Percentiles rank a stretch among this genome's conserved stretches.
Evolutionary conservation across 2,888 invertebrate genomes (phyloP).

Genomic region (Labia minor): DNA sequence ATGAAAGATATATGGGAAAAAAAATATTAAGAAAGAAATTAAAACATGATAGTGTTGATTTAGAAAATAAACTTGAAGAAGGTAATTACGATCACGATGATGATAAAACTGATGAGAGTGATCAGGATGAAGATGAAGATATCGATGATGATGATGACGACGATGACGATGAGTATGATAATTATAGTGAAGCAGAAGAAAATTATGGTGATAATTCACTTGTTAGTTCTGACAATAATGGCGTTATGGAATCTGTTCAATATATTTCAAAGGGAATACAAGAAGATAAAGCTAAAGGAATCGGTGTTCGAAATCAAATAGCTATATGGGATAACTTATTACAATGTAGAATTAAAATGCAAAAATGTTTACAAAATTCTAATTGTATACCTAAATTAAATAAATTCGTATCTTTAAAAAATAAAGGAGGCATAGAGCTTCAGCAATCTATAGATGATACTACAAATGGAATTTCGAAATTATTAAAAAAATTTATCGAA

Average conservation of each 20-base stretch:
- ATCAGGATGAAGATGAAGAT: constrained; percentile 14
- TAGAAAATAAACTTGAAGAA: neutral
- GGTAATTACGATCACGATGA: neutral
- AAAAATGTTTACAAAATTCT: constrained; percentile 61
- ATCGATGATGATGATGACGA: constrained; percentile 22
- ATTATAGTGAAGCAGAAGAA: constrained; percentile 5
- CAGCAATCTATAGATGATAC: constrained; percentile 41
- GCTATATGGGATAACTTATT: constrained; percentile 72
- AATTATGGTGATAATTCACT: constrained; percentile 19
- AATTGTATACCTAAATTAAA: constrained; percentile 68
- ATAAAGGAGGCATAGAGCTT: constrained; percentile 41
- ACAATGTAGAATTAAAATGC: constrained; percentile 77
- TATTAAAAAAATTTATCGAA: constrained; percentile 45
- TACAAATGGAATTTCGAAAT: constrained; percentile 43
- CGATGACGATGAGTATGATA: constrained; percentile 19
- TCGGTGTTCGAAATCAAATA: constrained; percentile 34
- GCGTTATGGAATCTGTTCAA: constrained; percentile 13
- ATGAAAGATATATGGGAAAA: constrained; percentile 64
- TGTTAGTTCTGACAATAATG: constrained; percentile 17
- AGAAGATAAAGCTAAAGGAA: constrained; percentile 21
- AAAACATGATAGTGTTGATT: neutral
- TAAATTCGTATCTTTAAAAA: constrained; percentile 39
- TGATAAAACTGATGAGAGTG: neutral
- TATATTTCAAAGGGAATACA: constrained; percentile 14
- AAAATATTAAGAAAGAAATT: constrained; percentile 51